A percentile compares a stretch with the other conserved stretches of the same genome.
Conservation (phyloP, 2,113 vertebrate genomes). For the Hystrix brachyura region DNA sequence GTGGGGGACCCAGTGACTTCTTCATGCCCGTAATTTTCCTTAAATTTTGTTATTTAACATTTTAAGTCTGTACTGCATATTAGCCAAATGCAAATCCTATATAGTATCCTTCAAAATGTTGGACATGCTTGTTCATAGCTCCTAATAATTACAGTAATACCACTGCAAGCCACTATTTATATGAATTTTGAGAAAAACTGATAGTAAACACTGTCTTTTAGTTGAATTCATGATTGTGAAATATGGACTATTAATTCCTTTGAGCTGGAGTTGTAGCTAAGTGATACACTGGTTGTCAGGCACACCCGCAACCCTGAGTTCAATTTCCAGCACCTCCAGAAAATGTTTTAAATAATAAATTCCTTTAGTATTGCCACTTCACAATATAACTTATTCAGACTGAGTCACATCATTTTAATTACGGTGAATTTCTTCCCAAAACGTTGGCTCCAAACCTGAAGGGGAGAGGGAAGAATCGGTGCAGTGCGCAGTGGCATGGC, state of each 20-base stretch:
- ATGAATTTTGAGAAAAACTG: not conserved
- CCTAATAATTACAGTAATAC: not conserved
- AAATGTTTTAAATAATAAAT: not conserved
- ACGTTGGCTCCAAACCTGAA: slow-evolving; percentile 62
- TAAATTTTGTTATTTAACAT: slow-evolving; percentile 15
- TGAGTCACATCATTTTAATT: slow-evolving; percentile 52
- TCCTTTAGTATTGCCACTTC: not conserved
- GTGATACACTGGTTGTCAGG: not conserved
- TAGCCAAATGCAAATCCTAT: not conserved
- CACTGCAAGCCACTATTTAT: not conserved
- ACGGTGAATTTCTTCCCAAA: slow-evolving; percentile 68
- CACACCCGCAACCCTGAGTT: not conserved
- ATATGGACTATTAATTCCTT: not conserved
- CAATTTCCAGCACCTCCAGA: no score
- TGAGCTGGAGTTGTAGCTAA: not conserved
- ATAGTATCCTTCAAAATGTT: not conserved
- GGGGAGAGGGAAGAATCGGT: slow-evolving; percentile 28
- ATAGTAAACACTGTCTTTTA: slow-evolving; percentile 24
- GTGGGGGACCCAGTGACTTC: not conserved
- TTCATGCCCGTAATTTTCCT: not conserved
- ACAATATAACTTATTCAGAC: slow-evolving; percentile 62
- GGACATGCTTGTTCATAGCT: not conserved
- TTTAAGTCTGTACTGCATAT: not conserved
- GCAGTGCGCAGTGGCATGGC: not conserved
- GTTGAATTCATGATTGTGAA: slow-evolving; percentile 23